phyloP scores from a whole-genome alignment of 2,113 vertebrate species.

The Egretta garzetta region DNA sequence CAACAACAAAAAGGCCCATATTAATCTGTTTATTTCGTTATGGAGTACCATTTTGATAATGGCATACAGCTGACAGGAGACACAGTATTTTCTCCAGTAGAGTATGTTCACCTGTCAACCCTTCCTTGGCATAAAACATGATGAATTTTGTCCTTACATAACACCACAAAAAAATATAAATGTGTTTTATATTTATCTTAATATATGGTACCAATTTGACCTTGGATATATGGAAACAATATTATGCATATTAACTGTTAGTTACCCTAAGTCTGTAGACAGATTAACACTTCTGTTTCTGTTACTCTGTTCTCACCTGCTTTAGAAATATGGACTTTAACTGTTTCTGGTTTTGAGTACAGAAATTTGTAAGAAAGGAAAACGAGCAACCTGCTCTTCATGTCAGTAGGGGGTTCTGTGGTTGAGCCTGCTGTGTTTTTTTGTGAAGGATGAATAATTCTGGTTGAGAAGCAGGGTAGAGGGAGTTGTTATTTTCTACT shows the following conservation, averaged over 20 bases:
- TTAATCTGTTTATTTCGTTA: constrained; percentile 13
- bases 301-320: background rate
- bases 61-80: constrained; percentile 3
- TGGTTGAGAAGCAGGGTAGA: background rate
- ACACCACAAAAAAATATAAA: background rate
- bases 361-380: background rate
- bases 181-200: background rate
- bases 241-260: background rate
- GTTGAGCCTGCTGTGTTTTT: background rate
- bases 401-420: background rate
- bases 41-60: background rate
- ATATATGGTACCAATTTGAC: background rate
- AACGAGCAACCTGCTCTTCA: background rate
- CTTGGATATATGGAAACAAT: background rate
- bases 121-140: background rate
- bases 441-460: constrained; percentile 28
- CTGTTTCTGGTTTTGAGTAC: background rate
- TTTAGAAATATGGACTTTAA: background rate
- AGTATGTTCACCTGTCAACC: constrained; percentile 55
- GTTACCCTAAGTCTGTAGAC: background rate
- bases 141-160: background rate
- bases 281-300: background rate
- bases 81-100: constrained; percentile 1
- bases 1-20: background rate
- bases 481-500: constrained; percentile 31